Percentiles rank a stretch among this genome's conserved stretches.
Conservation (phyloP, 2,797 vertebrate genomes). For the Ambastaia sidthimunki region DNA sequence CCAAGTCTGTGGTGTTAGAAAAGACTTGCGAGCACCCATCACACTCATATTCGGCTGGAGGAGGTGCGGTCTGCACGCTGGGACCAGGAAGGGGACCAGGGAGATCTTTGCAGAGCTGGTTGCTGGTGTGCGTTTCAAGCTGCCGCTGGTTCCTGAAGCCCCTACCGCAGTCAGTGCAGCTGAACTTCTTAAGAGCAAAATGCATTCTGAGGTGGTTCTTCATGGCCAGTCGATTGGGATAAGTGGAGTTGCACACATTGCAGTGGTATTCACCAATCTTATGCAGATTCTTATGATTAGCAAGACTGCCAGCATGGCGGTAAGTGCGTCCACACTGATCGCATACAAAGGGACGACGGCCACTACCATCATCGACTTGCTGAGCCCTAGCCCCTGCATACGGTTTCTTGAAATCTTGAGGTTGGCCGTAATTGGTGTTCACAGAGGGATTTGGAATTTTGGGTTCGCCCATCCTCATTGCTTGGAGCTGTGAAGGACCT, state of each 20-base stretch:
- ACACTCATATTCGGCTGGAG: constrained; percentile 77
- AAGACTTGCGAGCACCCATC: constrained; percentile 80
- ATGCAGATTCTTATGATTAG: constrained; percentile 87
- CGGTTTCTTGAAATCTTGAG: constrained; percentile 78
- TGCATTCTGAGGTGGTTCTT: constrained; percentile 89
- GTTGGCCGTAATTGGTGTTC: constrained; percentile 63
- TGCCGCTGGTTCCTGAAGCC: constrained; percentile 81
- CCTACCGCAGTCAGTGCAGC: constrained; percentile 79
- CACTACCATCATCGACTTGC: constrained; percentile 78
- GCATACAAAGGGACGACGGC: constrained; percentile 75
- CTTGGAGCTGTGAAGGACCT: constrained; percentile 78
- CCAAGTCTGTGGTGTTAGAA: constrained; percentile 73
- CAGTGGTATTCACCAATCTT: constrained; percentile 87
- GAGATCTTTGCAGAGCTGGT: constrained; percentile 75
- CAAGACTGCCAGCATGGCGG: constrained; percentile 79
- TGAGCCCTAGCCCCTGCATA: constrained; percentile 79
- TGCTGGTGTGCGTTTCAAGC: constrained; percentile 78
- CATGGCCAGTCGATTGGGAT: constrained; percentile 86
- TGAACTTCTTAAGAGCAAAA: constrained; percentile 83
- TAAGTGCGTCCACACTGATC: constrained; percentile 80
- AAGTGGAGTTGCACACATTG: constrained; percentile 85
- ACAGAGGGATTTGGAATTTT: constrained; percentile 69
- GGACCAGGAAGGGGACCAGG: constrained; percentile 76
- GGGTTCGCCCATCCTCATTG: constrained; percentile 75
- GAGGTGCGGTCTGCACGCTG: constrained; percentile 62